Evolutionary conservation across 2,113 vertebrate genomes (phyloP), one percentile per base, ranked within the genome.

Genomic region (Oryzias curvinotus): DNA sequence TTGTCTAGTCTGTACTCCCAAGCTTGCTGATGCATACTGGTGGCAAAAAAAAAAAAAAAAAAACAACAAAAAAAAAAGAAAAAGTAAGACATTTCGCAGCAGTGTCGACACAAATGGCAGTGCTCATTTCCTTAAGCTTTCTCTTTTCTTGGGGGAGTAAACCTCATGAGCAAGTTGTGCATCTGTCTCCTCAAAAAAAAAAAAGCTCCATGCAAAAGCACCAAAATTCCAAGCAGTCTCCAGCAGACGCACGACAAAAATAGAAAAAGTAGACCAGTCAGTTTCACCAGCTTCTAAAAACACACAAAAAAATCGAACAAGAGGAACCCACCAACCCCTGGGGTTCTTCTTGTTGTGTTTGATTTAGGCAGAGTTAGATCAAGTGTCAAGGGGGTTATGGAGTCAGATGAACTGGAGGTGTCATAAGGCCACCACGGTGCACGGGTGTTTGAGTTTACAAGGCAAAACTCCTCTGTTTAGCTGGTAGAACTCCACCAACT

Each of bases 401-500:
- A 28, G 59, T 83, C 84, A 80, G 83, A 65, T 62, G 56, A 62
- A 83, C 62, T 4, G 56, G 47, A 52, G 72, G n/a, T 82, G 94
- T 99, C 95, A 99, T 93, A 99, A 98, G 95, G 97, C 95, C 91
- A 99, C 96, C 17, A 93, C 90, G 86, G 95, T 96, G 91, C 97
- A 99, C 71, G 96, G 95, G 89, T 99, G 97, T 90, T 95, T 98
- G 81, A 99, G 95, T 91, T 96, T 99, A 92, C 94, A 98, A 81
- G 97, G 97, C 91, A 99, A 91, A 64, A 97, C 92, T 72, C 97
- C 97, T 90, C 94, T 94, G 94, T 99, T 99, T 81, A 99, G 95
- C 92, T 98, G 96, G 91, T 98, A 98, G 85, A 99, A 99, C 88
- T 99, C 97, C 71, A 98, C 97, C 85, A 99, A 93, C 84, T 99